Evolutionary conservation across 2,888 invertebrate species (phyloP).

Genomic region (Spilarctia lutea): DNA sequence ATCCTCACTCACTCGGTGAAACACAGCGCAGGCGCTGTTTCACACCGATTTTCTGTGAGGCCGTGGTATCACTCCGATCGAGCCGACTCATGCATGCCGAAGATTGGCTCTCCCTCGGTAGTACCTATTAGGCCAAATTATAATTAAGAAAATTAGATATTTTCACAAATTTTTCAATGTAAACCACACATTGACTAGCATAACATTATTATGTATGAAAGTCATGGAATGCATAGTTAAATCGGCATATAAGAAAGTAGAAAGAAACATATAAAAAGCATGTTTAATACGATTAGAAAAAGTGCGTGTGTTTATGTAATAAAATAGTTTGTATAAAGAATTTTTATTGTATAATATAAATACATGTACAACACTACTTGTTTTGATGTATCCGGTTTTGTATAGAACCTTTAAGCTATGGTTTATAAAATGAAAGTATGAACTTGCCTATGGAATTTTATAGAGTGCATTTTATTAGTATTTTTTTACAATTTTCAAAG

Average conservation of each 20-base stretch:
- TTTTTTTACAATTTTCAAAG: too few species aligned
- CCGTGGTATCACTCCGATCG: too few species aligned
- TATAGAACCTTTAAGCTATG: neutral
- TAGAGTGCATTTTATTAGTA: neutral
- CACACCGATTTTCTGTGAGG: too few species aligned
- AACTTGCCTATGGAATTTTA: neutral
- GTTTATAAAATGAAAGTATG: neutral
- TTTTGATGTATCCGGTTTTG: neutral
- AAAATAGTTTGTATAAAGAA: conserved; percentile 17
- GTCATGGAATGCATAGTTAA: neutral
- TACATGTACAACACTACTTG: neutral
- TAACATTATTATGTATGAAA: neutral
- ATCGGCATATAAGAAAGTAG: neutral
- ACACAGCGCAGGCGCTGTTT: too few species aligned
- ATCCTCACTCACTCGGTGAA: too few species aligned
- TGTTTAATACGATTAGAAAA: conserved; percentile 1
- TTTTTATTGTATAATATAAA: conserved; percentile 17
- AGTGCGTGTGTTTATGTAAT: conserved; percentile 24
- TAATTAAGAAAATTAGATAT: neutral
- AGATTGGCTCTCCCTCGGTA: too few species aligned
- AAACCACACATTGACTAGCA: neutral
- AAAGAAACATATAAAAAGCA: neutral
- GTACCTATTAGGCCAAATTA: neutral
- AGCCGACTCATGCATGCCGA: too few species aligned
- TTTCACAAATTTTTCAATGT: neutral